Percentiles rank a stretch among this genome's conserved stretches.
Conservation (phyloP, 2,888 invertebrate genomes). For the Eupithecia subfuscata region DNA sequence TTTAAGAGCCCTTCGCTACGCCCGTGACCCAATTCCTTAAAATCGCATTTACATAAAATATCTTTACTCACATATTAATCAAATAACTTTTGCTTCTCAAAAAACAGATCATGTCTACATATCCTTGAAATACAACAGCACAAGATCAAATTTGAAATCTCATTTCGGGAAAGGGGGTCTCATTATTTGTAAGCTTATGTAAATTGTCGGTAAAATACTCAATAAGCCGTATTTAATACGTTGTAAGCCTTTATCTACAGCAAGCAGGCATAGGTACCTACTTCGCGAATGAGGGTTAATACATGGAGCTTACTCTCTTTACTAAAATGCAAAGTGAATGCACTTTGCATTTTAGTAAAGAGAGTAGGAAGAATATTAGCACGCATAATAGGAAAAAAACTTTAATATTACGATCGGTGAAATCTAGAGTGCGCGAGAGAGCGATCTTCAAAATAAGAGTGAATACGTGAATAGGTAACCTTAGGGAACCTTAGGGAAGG, state of each 20-base stretch:
- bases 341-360: too few species aligned
- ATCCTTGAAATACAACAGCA: not conserved
- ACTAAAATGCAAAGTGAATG: not conserved
- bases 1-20: too few species aligned
- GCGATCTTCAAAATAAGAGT: too few species aligned
- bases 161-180: conserved; percentile 56
- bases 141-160: conserved; percentile 53
- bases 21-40: too few species aligned
- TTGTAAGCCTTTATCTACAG: conserved; percentile 72
- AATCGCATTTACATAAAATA: too few species aligned
- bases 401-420: too few species aligned
- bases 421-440: too few species aligned
- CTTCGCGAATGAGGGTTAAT: conserved; percentile 32
- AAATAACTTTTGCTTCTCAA: not conserved
- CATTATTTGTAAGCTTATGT: conserved; percentile 68
- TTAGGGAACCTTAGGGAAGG: too few species aligned
- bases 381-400: too few species aligned
- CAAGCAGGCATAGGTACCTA: conserved; percentile 66
- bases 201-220: conserved; percentile 70
- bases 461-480: too few species aligned
- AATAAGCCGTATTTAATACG: conserved; percentile 71
- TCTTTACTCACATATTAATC: not conserved
- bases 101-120: not conserved
- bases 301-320: conserved; percentile 25
- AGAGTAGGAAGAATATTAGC: too few species aligned